phyloP scores from a whole-genome alignment of 2,113 vertebrate genomes.

The Danionella cerebrum region DNA sequence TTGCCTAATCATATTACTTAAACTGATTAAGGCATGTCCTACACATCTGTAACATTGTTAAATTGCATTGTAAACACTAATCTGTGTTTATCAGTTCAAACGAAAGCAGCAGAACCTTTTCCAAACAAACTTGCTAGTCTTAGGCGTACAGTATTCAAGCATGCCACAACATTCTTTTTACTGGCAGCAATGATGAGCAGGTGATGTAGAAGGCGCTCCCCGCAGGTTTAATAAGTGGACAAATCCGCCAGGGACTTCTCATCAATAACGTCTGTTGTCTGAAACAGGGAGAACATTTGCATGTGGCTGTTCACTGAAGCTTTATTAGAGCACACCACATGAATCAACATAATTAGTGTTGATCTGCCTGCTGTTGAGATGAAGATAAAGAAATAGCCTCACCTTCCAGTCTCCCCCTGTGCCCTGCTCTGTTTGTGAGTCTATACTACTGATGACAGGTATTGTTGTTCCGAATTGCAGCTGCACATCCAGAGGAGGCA shows the following conservation, averaged over 20 bases:
- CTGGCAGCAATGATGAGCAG: neutral
- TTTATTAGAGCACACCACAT: slow-evolving; percentile 20
- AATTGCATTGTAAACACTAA: too few relatives aligned
- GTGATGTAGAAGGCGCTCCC: neutral
- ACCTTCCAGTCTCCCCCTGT: neutral
- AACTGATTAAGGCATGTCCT: too few relatives aligned
- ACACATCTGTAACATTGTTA: too few relatives aligned
- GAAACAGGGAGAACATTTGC: slow-evolving; percentile 27
- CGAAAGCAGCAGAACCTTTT: neutral
- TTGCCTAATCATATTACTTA: too few relatives aligned
- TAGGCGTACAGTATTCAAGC: neutral
- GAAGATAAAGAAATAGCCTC: neutral
- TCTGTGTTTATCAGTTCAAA: neutral
- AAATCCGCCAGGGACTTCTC: slow-evolving; percentile 24
- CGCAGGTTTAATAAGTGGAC: slow-evolving; percentile 31
- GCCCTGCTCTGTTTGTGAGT: neutral
- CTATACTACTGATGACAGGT: slow-evolving; percentile 5
- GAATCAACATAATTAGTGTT: slow-evolving; percentile 32
- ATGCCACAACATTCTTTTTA: neutral
- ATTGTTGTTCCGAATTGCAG: neutral
- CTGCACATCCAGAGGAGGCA: neutral
- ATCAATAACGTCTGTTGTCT: slow-evolving; percentile 33
- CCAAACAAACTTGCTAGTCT: neutral
- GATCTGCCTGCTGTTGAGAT: neutral
- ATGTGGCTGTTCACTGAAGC: slow-evolving; percentile 30